Evolutionary conservation across 1,140 invertebrate genomes (phyloP).

Genomic region (Nixonia krombeini): DNA sequence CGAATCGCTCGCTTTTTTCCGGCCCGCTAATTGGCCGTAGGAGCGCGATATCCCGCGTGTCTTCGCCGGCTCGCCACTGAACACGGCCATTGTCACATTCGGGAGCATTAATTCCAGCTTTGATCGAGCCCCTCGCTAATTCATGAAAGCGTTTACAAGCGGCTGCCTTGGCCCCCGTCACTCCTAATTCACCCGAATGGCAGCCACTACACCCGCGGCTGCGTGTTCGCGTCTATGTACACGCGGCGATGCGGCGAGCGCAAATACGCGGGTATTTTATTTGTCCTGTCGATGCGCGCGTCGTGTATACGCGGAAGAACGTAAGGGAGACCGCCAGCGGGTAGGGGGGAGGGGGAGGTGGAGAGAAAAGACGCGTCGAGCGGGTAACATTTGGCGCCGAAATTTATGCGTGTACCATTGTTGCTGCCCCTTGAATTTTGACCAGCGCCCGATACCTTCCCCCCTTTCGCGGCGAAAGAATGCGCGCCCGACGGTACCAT

Average conservation of each 20-base stretch:
- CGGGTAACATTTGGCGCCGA: slow-evolving; percentile 1
- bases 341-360: neutral
- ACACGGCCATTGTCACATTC: neutral
- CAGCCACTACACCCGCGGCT: neutral
- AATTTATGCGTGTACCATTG: slow-evolving; percentile 11
- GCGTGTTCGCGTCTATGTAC: slow-evolving; percentile 6
- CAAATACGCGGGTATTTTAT: slow-evolving; percentile 8
- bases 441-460: slow-evolving; percentile 1
- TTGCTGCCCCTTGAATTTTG: slow-evolving; percentile 3
- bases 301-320: slow-evolving; percentile 7
- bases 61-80: neutral
- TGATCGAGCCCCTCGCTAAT: slow-evolving; percentile 36
- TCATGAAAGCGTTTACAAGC: slow-evolving; percentile 49
- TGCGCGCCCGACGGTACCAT: neutral
- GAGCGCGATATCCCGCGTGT: too few species aligned
- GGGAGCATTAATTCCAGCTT: slow-evolving; percentile 26
- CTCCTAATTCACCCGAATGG: slow-evolving; percentile 1
- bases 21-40: too few species aligned
- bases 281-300: slow-evolving; percentile 4
- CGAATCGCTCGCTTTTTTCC: neutral
- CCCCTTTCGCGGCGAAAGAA: neutral
- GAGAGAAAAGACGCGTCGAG: slow-evolving; percentile 2
- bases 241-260: neutral
- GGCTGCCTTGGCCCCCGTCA: neutral
- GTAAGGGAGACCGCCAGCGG: neutral